phyloP scores from a whole-genome alignment of 2,797 vertebrate species.

The Triplophysa yarkandensis region DNA sequence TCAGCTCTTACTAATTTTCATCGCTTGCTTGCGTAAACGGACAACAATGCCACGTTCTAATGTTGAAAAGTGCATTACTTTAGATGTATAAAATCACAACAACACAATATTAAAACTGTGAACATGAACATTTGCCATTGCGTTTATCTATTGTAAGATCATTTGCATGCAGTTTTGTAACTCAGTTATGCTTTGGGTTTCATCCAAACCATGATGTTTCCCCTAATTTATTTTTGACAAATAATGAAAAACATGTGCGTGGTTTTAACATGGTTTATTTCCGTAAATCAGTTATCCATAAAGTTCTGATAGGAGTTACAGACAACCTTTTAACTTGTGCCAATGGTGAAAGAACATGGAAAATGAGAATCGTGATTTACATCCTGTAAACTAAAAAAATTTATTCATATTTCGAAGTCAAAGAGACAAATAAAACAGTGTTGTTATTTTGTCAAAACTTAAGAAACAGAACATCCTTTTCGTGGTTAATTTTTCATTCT shows the following conservation, averaged over 20 bases:
- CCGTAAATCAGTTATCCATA: conserved; percentile 41
- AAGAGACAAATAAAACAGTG: too few species aligned
- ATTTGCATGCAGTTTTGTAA: neutral
- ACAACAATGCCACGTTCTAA: neutral
- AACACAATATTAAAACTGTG: neutral
- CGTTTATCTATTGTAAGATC: neutral
- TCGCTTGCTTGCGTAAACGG: neutral
- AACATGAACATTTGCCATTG: neutral
- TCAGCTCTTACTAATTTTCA: neutral
- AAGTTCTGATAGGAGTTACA: conserved; percentile 57
- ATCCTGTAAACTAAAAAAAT: conserved; percentile 56
- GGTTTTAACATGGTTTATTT: conserved; percentile 47
- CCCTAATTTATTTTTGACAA: conserved; percentile 56
- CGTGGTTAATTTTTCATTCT: too few species aligned
- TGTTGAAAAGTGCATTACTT: neutral
- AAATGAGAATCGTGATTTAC: conserved; percentile 29
- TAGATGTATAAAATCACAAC: neutral
- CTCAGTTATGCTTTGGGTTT: neutral
- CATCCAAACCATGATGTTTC: conserved; percentile 53
- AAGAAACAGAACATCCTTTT: too few species aligned
- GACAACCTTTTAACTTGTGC: conserved; percentile 54
- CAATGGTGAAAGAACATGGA: conserved; percentile 53
- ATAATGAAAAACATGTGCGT: conserved; percentile 57
- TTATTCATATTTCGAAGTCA: conserved; percentile 35
- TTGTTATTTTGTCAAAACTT: too few species aligned